A percentile compares a stretch with the other conserved stretches of the same genome.
These are phyloP conservation scores for Neoseiulus cucumeris DNA, from an alignment of 1,140 invertebrate genomes.

Conservation along the genomic window DNA sequence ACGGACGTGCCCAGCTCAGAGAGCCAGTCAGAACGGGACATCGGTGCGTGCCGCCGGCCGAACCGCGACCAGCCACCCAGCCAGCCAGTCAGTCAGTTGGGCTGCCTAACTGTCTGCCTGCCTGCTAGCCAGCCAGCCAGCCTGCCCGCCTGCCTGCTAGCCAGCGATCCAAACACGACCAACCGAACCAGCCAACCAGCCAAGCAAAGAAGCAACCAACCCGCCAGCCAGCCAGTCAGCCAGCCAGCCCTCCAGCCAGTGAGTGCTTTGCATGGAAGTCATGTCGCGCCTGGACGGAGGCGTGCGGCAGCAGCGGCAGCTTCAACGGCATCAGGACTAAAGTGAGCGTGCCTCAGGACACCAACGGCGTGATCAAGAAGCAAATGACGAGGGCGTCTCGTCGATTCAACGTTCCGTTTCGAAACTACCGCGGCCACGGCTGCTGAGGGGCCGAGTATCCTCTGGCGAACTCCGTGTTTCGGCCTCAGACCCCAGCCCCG, in stretches of 20 bases:
- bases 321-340: background rate
- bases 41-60: background rate
- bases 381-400: background rate
- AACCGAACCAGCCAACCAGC: background rate
- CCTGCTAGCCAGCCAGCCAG: background rate
- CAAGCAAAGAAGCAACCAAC: too few relatives aligned
- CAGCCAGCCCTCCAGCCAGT: background rate
- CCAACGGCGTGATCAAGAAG: slow-evolving; percentile 9
- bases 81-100: background rate
- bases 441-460: too few relatives aligned
- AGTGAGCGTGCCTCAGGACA: slow-evolving; percentile 8
- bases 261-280: slow-evolving; percentile 10
- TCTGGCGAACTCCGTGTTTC: too few relatives aligned
- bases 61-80: background rate
- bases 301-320: background rate
- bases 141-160: background rate
- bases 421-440: too few relatives aligned
- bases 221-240: background rate
- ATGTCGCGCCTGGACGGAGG: slow-evolving; percentile 7
- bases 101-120: background rate
- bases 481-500: too few relatives aligned
- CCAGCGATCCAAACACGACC: background rate
- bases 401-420: too few relatives aligned
- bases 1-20: slow-evolving; percentile 11
- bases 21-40: slow-evolving; percentile 8